Percentiles rank a stretch among this genome's conserved stretches.
Conservation (phyloP, 2,888 invertebrate species). For the Epicampocera succincta region DNA sequence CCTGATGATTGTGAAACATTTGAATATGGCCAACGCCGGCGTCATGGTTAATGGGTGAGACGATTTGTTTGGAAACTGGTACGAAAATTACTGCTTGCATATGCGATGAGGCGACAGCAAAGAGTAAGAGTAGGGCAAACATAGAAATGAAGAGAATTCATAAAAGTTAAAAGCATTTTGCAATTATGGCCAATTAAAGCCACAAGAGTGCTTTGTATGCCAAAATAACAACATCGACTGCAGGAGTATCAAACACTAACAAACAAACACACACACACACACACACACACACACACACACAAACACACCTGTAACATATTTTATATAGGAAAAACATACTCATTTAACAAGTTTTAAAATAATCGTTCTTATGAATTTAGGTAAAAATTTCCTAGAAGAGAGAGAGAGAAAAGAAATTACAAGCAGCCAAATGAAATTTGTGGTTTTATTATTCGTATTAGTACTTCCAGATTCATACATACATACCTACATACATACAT, state of each 20-base stretch:
- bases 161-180: conserved; percentile 69
- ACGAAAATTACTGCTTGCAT: conserved; percentile 4
- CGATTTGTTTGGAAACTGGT: neutral
- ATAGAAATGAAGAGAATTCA: conserved; percentile 45
- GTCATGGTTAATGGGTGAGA: no score
- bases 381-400: conserved; percentile 41
- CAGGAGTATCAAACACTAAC: conserved; percentile 2
- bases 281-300: neutral
- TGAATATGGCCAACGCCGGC: no score
- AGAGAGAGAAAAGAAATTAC: neutral
- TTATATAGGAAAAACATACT: neutral
- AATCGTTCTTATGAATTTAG: conserved; percentile 51
- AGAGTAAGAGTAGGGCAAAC: conserved; percentile 4
- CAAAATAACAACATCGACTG: conserved; percentile 47
- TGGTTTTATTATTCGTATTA: conserved; percentile 19
- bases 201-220: conserved; percentile 65
- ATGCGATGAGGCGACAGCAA: neutral
- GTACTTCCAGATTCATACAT: neutral
- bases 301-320: neutral
- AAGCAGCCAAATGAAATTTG: conserved; percentile 44
- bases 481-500: no score
- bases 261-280: neutral
- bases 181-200: conserved; percentile 70
- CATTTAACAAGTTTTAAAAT: conserved; percentile 33
- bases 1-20: no score